These are phyloP conservation scores for Pleuronectes platessa DNA, from an alignment of 2,113 vertebrate genomes.

Conservation along the genomic window DNA sequence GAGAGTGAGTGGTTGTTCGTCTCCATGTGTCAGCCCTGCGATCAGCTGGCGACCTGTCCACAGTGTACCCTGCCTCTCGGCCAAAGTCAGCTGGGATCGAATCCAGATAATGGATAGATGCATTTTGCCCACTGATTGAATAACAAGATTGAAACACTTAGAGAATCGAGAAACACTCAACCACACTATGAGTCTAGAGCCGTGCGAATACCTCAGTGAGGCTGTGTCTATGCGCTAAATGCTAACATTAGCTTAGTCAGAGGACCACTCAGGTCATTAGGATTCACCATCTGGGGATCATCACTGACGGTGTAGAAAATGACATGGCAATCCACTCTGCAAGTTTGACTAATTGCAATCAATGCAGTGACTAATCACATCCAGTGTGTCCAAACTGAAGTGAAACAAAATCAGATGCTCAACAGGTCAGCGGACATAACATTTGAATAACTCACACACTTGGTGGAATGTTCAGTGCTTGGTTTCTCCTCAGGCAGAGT, in stretches of 20 bases:
- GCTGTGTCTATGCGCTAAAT: background rate
- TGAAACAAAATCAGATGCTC: background rate
- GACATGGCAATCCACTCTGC: background rate
- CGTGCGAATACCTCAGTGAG: no score
- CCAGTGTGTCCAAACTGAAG: background rate
- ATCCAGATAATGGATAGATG: no score
- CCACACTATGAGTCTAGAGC: no score
- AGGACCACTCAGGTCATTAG: background rate
- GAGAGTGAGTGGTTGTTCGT: no score
- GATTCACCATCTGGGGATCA: conserved; percentile 1
- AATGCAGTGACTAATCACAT: background rate
- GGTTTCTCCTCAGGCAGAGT: conserved; percentile 26
- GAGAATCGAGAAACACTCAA: no score
- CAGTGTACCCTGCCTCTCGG: no score
- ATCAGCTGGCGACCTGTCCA: no score
- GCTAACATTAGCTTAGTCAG: background rate
- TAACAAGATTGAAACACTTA: no score
- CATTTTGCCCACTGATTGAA: no score
- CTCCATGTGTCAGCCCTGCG: no score
- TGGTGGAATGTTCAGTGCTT: conserved; percentile 5
- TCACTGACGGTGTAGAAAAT: background rate
- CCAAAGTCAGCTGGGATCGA: no score
- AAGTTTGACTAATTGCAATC: background rate
- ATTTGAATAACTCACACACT: conserved; percentile 8
- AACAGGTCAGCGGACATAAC: background rate